phyloP scores from a whole-genome alignment of 2,888 invertebrate genomes.

The Caenorhabditis auriculariae region DNA sequence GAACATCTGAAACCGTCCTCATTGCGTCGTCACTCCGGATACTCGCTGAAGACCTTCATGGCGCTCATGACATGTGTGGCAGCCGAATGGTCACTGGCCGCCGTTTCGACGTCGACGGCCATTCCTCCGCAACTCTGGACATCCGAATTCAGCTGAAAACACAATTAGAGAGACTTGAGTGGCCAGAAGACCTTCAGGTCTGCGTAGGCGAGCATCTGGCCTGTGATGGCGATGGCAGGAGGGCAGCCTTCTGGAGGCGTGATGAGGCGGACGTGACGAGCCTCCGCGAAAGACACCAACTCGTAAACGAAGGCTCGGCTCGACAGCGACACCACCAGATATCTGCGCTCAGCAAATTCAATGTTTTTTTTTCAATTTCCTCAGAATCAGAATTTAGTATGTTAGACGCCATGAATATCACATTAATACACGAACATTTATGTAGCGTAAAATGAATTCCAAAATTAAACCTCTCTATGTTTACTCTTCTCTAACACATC shows the following conservation, averaged over 20 bases:
- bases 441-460: no score
- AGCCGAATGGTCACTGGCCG: slow-evolving; percentile 62
- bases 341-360: slow-evolving; percentile 31
- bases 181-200: slow-evolving; percentile 37
- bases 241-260: slow-evolving; percentile 36
- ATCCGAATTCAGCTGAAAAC: slow-evolving; percentile 63
- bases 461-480: no score
- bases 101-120: slow-evolving; percentile 29
- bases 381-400: no score
- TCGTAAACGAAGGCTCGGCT: slow-evolving; percentile 65
- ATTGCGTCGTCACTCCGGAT: not conserved
- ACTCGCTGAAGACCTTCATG: slow-evolving; percentile 64
- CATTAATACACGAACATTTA: no score
- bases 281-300: slow-evolving; percentile 37
- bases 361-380: not conserved
- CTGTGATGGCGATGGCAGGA: slow-evolving; percentile 46
- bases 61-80: slow-evolving; percentile 67
- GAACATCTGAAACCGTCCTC: slow-evolving; percentile 61
- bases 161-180: slow-evolving; percentile 1
- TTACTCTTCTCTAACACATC: no score
- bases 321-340: slow-evolving; percentile 45
- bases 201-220: slow-evolving; percentile 51
- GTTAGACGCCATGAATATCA: no score
- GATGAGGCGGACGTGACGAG: slow-evolving; percentile 32
- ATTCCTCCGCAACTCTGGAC: slow-evolving; percentile 50